Evolutionary conservation across 1,140 invertebrate species (phyloP), one percentile per base, ranked within the genome.

Genomic region (Dermatophagoides farinae): DNA sequence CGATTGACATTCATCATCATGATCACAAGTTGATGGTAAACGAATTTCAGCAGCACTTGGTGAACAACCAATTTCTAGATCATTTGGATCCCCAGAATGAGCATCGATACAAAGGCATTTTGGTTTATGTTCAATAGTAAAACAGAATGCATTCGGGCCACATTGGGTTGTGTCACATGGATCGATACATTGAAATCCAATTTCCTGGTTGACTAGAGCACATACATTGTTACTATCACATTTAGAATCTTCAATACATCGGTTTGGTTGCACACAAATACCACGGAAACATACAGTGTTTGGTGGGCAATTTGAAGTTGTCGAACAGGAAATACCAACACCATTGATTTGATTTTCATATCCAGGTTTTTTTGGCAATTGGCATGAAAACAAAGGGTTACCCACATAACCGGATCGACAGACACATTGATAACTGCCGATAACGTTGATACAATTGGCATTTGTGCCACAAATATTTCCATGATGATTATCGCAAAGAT

Each of bases 91-190:
- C 47, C 88, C 88, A 55, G 80, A 79, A 69, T 80, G 85, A 46
- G 80, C 80, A 59, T 82, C 82, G 65, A 82, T 79, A 67, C 88
- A 93, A 1, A 82, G 77, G 70, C 88, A 93, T 68, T 83, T 80
- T 1, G 86, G 86, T 39, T 82, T 76, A 71, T 90, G 86, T 67
- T 85, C 81, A 59, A 85, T 79, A 22, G 82, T 79, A 0, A 88
- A 77, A 68, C 88, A 92, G 0, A 88, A 71, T 5, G 87, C 86
- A 71, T 90, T 90, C 0, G 87, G 86, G 14, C 88, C 88, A 70
- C 88, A 91, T 25, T 61, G 58, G 5, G 40, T 41, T 16, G 41
- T 40, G 9, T 61, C 64, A 41, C 64, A 65, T 18, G 59, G 58
- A 53, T 65, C 63, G 11, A 65, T 44, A 61, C 64, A 65, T 49